Evolutionary conservation across 2,888 invertebrate genomes (phyloP), one percentile per base, ranked within the genome.

Genomic region (Timema cristinae): DNA sequence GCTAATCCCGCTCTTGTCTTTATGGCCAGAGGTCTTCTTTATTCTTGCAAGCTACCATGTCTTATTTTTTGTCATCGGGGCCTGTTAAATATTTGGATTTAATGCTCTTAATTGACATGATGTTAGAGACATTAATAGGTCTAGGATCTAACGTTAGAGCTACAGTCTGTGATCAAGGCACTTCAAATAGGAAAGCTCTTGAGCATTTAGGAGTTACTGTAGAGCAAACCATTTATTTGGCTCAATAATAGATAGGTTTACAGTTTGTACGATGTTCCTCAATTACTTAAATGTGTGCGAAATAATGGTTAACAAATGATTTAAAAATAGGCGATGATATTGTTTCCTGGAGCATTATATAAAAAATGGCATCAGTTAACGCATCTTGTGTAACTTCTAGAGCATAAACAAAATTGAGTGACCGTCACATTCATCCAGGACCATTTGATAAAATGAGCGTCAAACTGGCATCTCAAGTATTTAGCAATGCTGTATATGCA

Each of bases 21-120:
- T 48, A 76, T 78, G 77, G n/a, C 77, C 8, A 72, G 74, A 52
- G 77, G 77, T 5, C 66, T 77, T 4, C 73, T 72, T 47, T 74
- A 73, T 11, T 59, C 74, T n/a, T 78, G 78, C 77, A 77, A 77
- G 69, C 76, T 77, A 56, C 76, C 4, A 69, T 78, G n/a, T 69
- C 74, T 61, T 78, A 76, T 74, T 76, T 73, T 69, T 77, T 32
- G n/a, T 74, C 75, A n/a, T 50, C 72, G 51, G 73, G 73, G 15
- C 73, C 73, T 47, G 72, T 75, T 8, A 61, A 13, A 16, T 73
- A 8, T 66, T 47, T n/a, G 16, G 47, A 73, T 8, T 71, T 77
- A 47, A 59, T 48, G 5, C 8, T 68, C 16, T 68, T 77, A 56
- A 73, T 77, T 16, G 68, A 70, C 54, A 71, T 70, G 51, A 69